phyloP scores from a whole-genome alignment of 2,113 vertebrate species.

The Cynocephalus volans region DNA sequence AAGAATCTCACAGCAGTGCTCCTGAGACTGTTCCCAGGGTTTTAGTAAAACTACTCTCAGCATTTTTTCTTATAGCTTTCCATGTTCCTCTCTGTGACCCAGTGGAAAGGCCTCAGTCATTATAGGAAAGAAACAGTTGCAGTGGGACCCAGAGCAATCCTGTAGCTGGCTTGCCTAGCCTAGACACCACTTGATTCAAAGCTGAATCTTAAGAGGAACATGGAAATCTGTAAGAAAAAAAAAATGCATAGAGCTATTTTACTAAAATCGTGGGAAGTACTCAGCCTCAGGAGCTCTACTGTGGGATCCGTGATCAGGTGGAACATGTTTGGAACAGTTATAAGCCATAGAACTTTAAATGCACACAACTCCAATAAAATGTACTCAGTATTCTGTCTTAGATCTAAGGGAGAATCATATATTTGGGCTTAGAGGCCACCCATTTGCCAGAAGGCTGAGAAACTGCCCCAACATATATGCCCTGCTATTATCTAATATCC shows the following conservation, averaged over 20 bases:
- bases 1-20: neutral
- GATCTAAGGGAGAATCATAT: neutral
- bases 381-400: neutral
- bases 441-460: constrained; percentile 28
- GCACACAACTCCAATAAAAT: neutral
- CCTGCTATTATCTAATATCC: constrained; percentile 31
- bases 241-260: constrained; percentile 39
- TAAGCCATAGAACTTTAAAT: constrained; percentile 18
- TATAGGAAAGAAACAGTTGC: constrained; percentile 12
- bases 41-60: constrained; percentile 22
- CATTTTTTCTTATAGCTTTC: neutral
- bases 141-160: neutral
- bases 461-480: neutral
- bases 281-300: neutral
- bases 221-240: constrained; percentile 32
- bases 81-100: neutral
- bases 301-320: neutral
- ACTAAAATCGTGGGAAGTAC: constrained; percentile 34
- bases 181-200: neutral
- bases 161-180: neutral
- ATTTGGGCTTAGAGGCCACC: neutral
- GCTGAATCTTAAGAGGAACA: constrained; percentile 18
- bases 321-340: constrained; percentile 55
- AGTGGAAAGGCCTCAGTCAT: neutral
- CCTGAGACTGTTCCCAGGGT: neutral